A percentile compares a stretch with the other conserved stretches of the same genome.
These are phyloP conservation scores for Idaea biselata DNA, from an alignment of 2,888 invertebrate species.

Conservation along the genomic window DNA sequence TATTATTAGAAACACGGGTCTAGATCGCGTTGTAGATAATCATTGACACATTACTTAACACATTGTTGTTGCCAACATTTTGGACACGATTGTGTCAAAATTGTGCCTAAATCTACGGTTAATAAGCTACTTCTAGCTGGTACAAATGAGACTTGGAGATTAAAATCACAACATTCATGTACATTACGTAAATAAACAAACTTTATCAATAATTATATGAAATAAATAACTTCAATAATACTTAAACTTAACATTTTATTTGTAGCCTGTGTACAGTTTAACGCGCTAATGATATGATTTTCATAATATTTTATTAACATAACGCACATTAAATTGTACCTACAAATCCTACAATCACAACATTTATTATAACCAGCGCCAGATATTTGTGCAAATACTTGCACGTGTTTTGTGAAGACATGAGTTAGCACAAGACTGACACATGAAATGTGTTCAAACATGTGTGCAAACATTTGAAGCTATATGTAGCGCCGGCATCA, in stretches of 20 bases:
- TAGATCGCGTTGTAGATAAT: too few relatives aligned
- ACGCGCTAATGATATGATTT: slow-evolving; percentile 2
- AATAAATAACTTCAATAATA: slow-evolving; percentile 5
- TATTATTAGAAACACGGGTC: too few relatives aligned
- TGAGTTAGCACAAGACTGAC: too few relatives aligned
- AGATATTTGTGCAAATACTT: too few relatives aligned
- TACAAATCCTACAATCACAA: neutral
- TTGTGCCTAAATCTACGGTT: too few relatives aligned
- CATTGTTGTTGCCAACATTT: too few relatives aligned
- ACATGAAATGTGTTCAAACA: too few relatives aligned
- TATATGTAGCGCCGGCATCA: slow-evolving; percentile 3
- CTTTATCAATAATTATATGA: neutral
- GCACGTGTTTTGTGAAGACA: too few relatives aligned
- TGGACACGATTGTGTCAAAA: too few relatives aligned
- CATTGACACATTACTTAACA: too few relatives aligned
- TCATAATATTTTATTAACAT: slow-evolving; percentile 8
- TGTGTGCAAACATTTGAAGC: neutral
- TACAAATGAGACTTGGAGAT: neutral
- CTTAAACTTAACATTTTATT: slow-evolving; percentile 2
- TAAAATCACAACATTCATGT: neutral
- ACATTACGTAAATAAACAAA: neutral
- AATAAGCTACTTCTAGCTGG: too few relatives aligned
- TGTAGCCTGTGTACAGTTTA: neutral
- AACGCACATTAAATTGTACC: neutral
- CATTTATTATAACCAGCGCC: neutral